Evolutionary conservation across 2,113 vertebrate genomes (phyloP), one percentile per base, ranked within the genome.

Genomic region (Larimichthys polyactis): DNA sequence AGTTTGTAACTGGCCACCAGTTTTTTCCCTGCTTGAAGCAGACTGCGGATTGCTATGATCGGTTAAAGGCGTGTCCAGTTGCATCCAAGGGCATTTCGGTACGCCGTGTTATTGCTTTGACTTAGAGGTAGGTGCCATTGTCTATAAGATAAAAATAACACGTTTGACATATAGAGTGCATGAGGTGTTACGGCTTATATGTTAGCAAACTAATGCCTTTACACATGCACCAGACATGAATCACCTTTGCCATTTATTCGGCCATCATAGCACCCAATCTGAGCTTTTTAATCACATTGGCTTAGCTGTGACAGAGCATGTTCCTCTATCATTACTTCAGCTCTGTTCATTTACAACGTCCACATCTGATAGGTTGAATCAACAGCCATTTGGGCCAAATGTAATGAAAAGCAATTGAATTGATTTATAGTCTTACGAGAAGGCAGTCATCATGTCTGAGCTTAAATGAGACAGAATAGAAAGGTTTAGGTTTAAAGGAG

Each of bases 401-500:
- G 8, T 15, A 58, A 64, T 24, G 49, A 64, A 67, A 60, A 71
- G 64, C 40, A 59, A n/a, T 49, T 22, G 27, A 68, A 43, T 4
- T 57, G 58, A 75, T 32, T 66, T 24, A 27, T 11, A 14, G 64
- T 54, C 71, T 71, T 11, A 57, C 19, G 43, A 60, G 36, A 14
- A 24, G 12, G 40, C 82, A 57, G 57, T 22, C 49, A 16, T 68
- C 40, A 14, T 5, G 82, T 32, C 67, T 19, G 2, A 52, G 66
- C 29, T 72, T 46, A 36, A 60, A 72, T 15, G 51, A 71, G 55
- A 40, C 46, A 17, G 40, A 62, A 72, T 16, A 22, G n/a, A 48
- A 62, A 12, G 17, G 51, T 54, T 71, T 36, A 27, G 68, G 66
- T 48, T 57, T 77, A 70, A 62, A 79, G 11, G 40, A 51, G 44